Base-by-base conservation (phyloP, 2,113 vertebrate genomes). In the Tragelaphus strepsiceros region DNA sequence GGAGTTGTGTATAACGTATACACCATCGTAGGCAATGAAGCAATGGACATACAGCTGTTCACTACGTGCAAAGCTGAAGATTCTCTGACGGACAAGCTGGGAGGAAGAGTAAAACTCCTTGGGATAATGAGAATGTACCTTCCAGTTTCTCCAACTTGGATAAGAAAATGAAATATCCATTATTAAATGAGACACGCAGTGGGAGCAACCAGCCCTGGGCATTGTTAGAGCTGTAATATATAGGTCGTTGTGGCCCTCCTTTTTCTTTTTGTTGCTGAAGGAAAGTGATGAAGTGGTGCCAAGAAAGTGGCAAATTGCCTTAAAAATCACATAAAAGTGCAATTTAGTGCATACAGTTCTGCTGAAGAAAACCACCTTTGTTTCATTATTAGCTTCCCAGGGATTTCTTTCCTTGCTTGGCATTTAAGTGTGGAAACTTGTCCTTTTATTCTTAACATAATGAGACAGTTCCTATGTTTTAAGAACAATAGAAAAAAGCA, bases 401-500 rank as follows among this genome's bases (percentile, higher is more conserved):
- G 64, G 89, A 87, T 89, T 97, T 97, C 96, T 97, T 90, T 96
- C 88, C 96, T 93, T 84, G 71, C 81, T 93, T 97, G 97, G 88
- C 78, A 91, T 91, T 96, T 94, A 67, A 92, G 67, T 87, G 82
- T 91, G 88, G 62, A 93, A 98, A 97, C 85, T 94, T 98, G 97
- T 97, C 95, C 96, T 51, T 15, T 98, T 96, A 97, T 95, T 0
- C 98, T 98, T 97, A 98, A 98, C 97, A 97, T 98, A 98, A 98
- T 98, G 98, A 98, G 98, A 98, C 97, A 97, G 91, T 97, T 97
- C 95, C 98, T 94, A 51, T 80, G 93, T 98, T 97, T 98, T 97
- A 98, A 98, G 97, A 98, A 98, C 98, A 98, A 98, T 98, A 97
- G 96, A 94, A 82, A 84, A 97, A 96, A 96, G 62, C 98, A 90